Evolutionary conservation across 2,888 invertebrate species (phyloP).

Genomic region (Tetragonula carbonaria): DNA sequence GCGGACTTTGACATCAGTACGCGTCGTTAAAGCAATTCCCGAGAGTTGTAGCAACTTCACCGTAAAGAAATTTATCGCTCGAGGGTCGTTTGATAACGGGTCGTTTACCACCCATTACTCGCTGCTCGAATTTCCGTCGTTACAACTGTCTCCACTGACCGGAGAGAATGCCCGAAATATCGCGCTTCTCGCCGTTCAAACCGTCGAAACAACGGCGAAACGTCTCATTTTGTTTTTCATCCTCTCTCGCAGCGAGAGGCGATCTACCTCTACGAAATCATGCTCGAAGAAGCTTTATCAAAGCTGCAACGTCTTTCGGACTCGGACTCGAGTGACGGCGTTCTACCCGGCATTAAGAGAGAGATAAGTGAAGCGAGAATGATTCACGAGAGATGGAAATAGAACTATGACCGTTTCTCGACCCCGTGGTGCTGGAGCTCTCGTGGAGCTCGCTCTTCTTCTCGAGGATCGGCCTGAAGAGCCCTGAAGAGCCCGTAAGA

Average conservation of each 20-base stretch:
- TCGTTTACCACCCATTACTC: slow-evolving; percentile 50
- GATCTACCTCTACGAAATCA: slow-evolving; percentile 15
- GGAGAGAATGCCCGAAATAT: slow-evolving; percentile 13
- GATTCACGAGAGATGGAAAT: slow-evolving; percentile 83
- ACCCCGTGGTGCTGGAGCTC: slow-evolving; percentile 60
- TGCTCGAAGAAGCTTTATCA: slow-evolving; percentile 45
- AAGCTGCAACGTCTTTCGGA: slow-evolving; percentile 49
- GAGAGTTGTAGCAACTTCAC: slow-evolving; percentile 33
- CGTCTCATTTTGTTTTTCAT: neutral
- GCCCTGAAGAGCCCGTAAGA: slow-evolving; percentile 65
- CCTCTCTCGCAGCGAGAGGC: slow-evolving; percentile 24
- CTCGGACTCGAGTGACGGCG: slow-evolving; percentile 42
- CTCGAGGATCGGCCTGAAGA: slow-evolving; percentile 64
- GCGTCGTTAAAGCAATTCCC: slow-evolving; percentile 44
- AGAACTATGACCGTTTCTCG: slow-evolving; percentile 78
- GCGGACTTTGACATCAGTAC: slow-evolving; percentile 11
- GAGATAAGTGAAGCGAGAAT: slow-evolving; percentile 79
- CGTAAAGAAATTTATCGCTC: slow-evolving; percentile 39
- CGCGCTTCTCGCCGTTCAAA: neutral
- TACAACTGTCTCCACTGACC: slow-evolving; percentile 22
- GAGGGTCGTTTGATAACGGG: slow-evolving; percentile 25
- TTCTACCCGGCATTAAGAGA: slow-evolving; percentile 55
- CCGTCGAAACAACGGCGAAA: neutral
- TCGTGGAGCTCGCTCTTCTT: slow-evolving; percentile 67
- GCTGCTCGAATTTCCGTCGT: slow-evolving; percentile 50